Base-by-base conservation (phyloP, 2,797 vertebrate genomes). In the Semaprochilodus insignis region DNA sequence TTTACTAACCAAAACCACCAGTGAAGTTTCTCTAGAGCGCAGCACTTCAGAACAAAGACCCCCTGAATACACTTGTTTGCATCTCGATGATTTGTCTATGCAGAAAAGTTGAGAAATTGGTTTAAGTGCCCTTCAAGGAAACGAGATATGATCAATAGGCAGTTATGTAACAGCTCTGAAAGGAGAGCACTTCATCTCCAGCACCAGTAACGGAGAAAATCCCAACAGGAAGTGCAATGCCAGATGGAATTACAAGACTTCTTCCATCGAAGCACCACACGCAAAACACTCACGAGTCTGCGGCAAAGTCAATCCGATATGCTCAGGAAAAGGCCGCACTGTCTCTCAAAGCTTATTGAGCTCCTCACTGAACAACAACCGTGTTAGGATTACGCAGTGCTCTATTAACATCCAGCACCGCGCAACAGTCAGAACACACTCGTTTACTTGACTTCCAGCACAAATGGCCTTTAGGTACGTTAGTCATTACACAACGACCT, bases 121-220 rank as follows among this genome's bases (percentile, higher is more conserved):
- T 40, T 1, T 1, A 40, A 40, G 5, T 40, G 1, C 40, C 40
- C 2, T 40, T 70, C 51, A 57, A 27, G 44, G 51, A 78, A 80
- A 69, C 65, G 72, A 80, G 48, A 80, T 60, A 67, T 73, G 76
- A 66, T 21, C 77, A 72, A 55, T 19, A 16, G 27, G 59, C 21
- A 10, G 73, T 77, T 77, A 67, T 40, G n/a, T 57, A 74, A 83
- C 31, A 25, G 57, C 63, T 71, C 31, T 27, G 13, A 13, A 6
- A 55, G 34, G n/a, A 19, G 65, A 83, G 66, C 19, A 6, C 59
- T 59, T 55, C 11, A 59, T 81, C 16, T 66, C 40, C 27, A 8
- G 7, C 52, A 55, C 16, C 19, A 15, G 27, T 4, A 79, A 71
- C 11, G 63, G 7, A 76, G 44, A 44, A 72, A 75, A 76, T 40